phyloP scores from a whole-genome alignment of 2,113 vertebrate species.

The Damaliscus lunatus region DNA sequence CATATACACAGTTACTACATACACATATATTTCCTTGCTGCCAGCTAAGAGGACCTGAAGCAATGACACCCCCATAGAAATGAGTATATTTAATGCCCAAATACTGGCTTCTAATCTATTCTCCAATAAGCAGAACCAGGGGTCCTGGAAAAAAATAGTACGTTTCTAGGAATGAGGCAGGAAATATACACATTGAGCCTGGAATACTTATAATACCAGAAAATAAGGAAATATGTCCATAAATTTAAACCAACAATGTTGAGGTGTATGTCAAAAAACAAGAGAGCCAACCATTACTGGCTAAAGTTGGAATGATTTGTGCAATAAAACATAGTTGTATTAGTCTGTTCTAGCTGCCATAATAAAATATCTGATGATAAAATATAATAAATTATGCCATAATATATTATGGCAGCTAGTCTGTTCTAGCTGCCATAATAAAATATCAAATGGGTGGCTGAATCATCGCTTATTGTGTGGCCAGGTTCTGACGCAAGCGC shows the following conservation, averaged over 20 bases:
- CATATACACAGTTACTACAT: not conserved
- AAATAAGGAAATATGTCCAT: not conserved
- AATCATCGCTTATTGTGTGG: too few relatives aligned
- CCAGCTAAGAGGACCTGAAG: not conserved
- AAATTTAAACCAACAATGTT: not conserved
- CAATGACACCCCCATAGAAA: not conserved
- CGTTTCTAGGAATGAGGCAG: not conserved
- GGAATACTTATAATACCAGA: not conserved
- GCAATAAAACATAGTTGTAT: not conserved
- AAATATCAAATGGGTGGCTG: not conserved
- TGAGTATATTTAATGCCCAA: not conserved
- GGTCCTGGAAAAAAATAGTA: not conserved
- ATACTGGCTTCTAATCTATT: not conserved
- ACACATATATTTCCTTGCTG: not conserved
- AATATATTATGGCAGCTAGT: too few relatives aligned
- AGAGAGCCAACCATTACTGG: not conserved
- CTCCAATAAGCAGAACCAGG: not conserved
- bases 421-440: not conserved
- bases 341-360: not conserved
- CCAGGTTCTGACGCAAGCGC: not conserved
- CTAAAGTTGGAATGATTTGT: not conserved
- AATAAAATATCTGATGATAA: not conserved
- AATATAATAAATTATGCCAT: too few relatives aligned
- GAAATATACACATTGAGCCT: not conserved
- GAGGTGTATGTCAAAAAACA: not conserved